Evolutionary conservation across 2,113 vertebrate genomes (phyloP).

Genomic region (Aramus guarauna): DNA sequence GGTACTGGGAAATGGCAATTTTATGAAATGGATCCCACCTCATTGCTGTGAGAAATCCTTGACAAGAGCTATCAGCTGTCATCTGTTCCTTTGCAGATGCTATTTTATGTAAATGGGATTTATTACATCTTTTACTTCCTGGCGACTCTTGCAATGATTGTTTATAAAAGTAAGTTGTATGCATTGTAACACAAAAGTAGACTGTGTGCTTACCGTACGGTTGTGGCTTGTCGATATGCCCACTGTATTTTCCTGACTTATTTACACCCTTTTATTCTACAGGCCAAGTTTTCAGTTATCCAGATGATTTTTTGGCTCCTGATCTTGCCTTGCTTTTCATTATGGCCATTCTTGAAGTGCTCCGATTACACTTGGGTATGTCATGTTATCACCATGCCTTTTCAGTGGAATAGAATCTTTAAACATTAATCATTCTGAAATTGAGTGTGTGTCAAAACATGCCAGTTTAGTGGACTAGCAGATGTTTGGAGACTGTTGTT

Average conservation of each 20-base stretch:
- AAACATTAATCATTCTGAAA: neutral
- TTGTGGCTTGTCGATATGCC: neutral
- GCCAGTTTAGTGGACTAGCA: neutral
- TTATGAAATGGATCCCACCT: neutral
- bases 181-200: accelerated
- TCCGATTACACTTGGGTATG: conserved; percentile 78
- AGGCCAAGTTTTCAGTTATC: conserved; percentile 84
- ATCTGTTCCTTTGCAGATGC: conserved; percentile 78
- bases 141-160: conserved; percentile 75
- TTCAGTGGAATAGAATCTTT: neutral
- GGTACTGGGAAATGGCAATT: neutral
- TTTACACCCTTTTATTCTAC: neutral
- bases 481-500: neutral
- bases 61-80: conserved; percentile 75
- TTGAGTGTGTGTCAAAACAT: neutral
- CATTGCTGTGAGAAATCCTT: conserved; percentile 25
- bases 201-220: neutral
- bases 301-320: conserved; percentile 60
- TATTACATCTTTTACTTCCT: conserved; percentile 80
- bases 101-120: conserved; percentile 70
- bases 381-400: neutral
- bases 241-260: neutral
- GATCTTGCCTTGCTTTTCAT: conserved; percentile 79
- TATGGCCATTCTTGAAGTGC: conserved; percentile 76
- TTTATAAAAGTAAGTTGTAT: conserved; percentile 83